Evolutionary conservation across 92 coral and sea anemone species (phyloP).

Genomic region (Siderastrea radians): DNA sequence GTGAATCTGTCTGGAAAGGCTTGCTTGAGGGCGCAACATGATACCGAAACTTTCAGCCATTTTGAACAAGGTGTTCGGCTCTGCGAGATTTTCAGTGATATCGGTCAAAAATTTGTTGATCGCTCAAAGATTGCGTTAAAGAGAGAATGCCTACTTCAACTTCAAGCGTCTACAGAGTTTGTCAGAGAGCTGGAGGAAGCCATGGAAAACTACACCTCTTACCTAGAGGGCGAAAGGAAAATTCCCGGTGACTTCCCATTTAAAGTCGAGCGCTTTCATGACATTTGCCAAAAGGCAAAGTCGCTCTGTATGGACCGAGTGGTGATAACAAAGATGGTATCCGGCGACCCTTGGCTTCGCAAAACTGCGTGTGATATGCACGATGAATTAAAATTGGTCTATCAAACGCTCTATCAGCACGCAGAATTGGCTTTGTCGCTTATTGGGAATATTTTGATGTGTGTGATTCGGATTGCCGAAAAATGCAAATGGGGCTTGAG

Average conservation of each 20-base stretch:
- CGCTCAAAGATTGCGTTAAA: slow-evolving; percentile 75
- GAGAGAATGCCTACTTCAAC: slow-evolving; percentile 81
- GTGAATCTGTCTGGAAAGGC: slow-evolving; percentile 35
- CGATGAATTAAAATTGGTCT: slow-evolving; percentile 54
- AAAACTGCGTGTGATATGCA: slow-evolving; percentile 63
- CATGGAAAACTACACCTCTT: slow-evolving; percentile 68
- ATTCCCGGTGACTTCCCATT: slow-evolving; percentile 69
- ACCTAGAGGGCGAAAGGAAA: slow-evolving; percentile 46
- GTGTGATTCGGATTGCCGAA: slow-evolving; percentile 71
- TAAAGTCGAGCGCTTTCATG: slow-evolving; percentile 79
- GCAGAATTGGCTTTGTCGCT: slow-evolving; percentile 46
- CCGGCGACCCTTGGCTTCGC: slow-evolving; percentile 66
- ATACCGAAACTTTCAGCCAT: slow-evolving; percentile 72
- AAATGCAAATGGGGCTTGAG: slow-evolving; percentile 68
- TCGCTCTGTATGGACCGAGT: slow-evolving; percentile 80
- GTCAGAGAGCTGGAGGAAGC: slow-evolving; percentile 73
- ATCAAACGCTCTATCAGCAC: slow-evolving; percentile 47
- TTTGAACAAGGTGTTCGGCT: slow-evolving; percentile 75
- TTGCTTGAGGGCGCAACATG: slow-evolving; percentile 68
- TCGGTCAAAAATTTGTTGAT: slow-evolving; percentile 77
- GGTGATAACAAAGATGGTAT: slow-evolving; percentile 60
- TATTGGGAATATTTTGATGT: slow-evolving; percentile 66
- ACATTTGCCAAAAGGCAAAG: slow-evolving; percentile 90
- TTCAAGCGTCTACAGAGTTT: slow-evolving; percentile 72
- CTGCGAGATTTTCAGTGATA: slow-evolving; percentile 74